Evolutionary conservation across 2,113 vertebrate genomes (phyloP).

Genomic region (Suncus etruscus): DNA sequence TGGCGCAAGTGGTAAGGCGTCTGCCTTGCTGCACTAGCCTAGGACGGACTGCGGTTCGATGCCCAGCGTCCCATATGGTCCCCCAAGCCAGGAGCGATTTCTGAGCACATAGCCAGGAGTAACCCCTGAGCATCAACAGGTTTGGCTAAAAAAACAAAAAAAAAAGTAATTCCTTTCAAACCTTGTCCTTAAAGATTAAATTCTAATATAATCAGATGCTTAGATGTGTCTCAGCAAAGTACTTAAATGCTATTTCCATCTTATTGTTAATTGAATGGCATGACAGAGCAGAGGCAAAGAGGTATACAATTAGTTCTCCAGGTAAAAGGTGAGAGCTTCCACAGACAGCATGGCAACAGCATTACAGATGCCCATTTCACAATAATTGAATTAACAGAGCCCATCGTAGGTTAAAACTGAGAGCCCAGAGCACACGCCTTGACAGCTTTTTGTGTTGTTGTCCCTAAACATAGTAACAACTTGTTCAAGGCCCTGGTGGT

Average conservation of each 20-base stretch:
- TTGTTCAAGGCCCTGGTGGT: conserved; percentile 92
- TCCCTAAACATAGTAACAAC: conserved; percentile 93
- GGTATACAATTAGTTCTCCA: conserved; percentile 65
- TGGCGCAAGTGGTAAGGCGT: too few relatives aligned
- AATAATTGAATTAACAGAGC: conserved; percentile 98
- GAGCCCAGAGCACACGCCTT: conserved; percentile 90
- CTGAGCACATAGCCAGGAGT: too few relatives aligned
- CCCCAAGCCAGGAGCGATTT: too few relatives aligned
- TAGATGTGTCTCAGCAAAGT: conserved; percentile 18
- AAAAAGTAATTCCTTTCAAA: conserved; percentile 23
- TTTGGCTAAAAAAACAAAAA: too few relatives aligned
- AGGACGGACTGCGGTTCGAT: too few relatives aligned
- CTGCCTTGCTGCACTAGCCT: too few relatives aligned
- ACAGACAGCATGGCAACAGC: conserved; percentile 93
- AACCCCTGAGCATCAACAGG: too few relatives aligned
- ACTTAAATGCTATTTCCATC: background rate
- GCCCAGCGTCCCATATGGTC: too few relatives aligned
- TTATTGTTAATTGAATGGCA: conserved; percentile 45
- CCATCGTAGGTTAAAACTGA: conserved; percentile 95
- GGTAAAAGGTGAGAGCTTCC: conserved; percentile 91
- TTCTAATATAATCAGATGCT: conserved; percentile 56
- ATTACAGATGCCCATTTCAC: conserved; percentile 97
- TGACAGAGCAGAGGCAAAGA: conserved; percentile 84
- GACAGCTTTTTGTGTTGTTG: conserved; percentile 89
- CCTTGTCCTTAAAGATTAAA: conserved; percentile 59